These are phyloP conservation scores for Anniella stebbinsi DNA, from an alignment of 2,797 vertebrate species.

Conservation along the genomic window DNA sequence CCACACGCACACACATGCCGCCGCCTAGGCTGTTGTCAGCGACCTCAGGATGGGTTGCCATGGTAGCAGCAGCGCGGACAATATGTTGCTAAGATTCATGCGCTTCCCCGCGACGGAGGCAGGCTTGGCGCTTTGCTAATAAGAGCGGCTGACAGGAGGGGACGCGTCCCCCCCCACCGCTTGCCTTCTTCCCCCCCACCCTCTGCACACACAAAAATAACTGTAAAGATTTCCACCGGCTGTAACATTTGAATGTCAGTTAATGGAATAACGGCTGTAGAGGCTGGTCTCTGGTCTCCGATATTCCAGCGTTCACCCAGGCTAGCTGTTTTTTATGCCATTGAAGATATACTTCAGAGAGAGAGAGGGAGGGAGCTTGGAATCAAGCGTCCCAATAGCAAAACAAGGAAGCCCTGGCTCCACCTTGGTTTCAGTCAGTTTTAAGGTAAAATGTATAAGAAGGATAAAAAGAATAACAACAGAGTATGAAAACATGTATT, in stretches of 20 bases:
- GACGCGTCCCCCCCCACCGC: too few species aligned
- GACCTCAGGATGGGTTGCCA: conserved; percentile 57
- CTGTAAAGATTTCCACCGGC: not conserved
- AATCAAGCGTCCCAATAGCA: too few species aligned
- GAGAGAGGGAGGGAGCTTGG: too few species aligned
- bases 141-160: not conserved
- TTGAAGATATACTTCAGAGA: too few species aligned
- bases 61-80: conserved; percentile 44
- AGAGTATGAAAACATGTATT: too few species aligned
- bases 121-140: not conserved
- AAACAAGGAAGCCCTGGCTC: too few species aligned
- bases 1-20: not conserved
- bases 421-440: too few species aligned
- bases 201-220: not conserved
- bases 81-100: not conserved
- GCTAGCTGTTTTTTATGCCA: too few species aligned
- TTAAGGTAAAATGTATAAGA: too few species aligned
- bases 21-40: not conserved
- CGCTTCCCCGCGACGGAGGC: not conserved
- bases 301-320: accelerated
- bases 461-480: too few species aligned
- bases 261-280: too few species aligned
- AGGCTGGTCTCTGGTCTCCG: not conserved
- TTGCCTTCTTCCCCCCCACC: too few species aligned
- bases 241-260: not conserved